Evolutionary conservation across 2,888 invertebrate species (phyloP).

Genomic region (Limnephilus marmoratus): DNA sequence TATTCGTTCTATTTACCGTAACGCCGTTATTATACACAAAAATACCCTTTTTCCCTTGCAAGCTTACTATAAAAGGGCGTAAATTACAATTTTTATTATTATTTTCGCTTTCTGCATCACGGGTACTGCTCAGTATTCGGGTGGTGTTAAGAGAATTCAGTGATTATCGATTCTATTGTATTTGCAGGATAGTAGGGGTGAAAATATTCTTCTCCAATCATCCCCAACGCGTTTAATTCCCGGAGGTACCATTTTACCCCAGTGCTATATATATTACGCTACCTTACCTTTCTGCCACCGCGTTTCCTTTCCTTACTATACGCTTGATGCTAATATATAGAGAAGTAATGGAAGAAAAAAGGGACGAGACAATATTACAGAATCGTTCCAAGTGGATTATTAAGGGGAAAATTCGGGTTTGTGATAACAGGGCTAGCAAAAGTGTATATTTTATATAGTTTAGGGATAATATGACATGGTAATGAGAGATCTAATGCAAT

Average conservation of each 20-base stretch:
- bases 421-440: slow-evolving; percentile 19
- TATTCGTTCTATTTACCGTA: background rate
- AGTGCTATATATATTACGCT: background rate
- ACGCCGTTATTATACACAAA: background rate
- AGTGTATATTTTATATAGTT: background rate
- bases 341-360: slow-evolving; percentile 52
- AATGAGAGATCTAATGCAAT: too few species aligned
- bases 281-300: background rate
- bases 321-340: slow-evolving; percentile 54
- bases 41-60: background rate
- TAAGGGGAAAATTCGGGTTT: slow-evolving; percentile 18
- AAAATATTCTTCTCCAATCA: slow-evolving; percentile 49
- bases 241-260: slow-evolving; percentile 46
- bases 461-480: too few species aligned
- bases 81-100: background rate
- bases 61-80: background rate
- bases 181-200: background rate
- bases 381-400: slow-evolving; percentile 51
- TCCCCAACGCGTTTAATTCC: slow-evolving; percentile 50
- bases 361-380: slow-evolving; percentile 52
- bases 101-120: background rate
- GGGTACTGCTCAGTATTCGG: slow-evolving; percentile 4
- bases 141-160: background rate
- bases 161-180: slow-evolving; percentile 34
- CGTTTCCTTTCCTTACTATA: background rate